These are phyloP conservation scores for Cephalopholis sonnerati DNA, from an alignment of 2,113 vertebrate species.

Conservation along the genomic window DNA sequence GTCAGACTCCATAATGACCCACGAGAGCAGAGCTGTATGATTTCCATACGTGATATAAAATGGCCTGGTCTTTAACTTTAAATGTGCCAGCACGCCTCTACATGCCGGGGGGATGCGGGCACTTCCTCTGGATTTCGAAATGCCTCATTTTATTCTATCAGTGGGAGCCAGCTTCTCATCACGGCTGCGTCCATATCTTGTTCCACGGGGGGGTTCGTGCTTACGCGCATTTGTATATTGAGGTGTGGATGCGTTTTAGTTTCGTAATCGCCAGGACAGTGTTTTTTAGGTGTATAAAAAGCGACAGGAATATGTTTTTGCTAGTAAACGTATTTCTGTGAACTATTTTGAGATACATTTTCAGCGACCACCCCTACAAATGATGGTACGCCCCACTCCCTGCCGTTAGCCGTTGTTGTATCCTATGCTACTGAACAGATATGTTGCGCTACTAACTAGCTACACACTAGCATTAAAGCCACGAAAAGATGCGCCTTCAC, in stretches of 20 bases:
- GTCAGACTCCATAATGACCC: conserved; percentile 67
- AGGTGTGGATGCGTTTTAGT: rapidly evolving
- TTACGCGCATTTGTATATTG: neutral
- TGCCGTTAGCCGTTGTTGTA: conserved; percentile 82
- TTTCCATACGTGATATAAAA: neutral
- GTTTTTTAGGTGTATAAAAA: rapidly evolving
- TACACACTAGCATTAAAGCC: conserved; percentile 44
- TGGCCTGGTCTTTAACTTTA: neutral
- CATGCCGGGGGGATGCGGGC: conserved; percentile 5
- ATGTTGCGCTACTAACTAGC: conserved; percentile 72
- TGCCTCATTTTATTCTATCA: conserved; percentile 69
- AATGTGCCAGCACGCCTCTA: neutral
- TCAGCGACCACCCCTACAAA: neutral
- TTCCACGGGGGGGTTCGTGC: neutral
- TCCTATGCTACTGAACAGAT: conserved; percentile 76
- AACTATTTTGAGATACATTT: neutral
- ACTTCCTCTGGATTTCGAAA: conserved; percentile 65
- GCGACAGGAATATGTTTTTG: rapidly evolving
- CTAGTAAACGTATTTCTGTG: rapidly evolving
- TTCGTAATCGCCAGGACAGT: rapidly evolving
- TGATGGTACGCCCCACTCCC: conserved; percentile 80
- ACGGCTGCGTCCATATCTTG: conserved; percentile 49
- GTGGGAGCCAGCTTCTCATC: conserved; percentile 66
- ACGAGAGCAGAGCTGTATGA: conserved; percentile 3
- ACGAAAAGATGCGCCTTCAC: conserved; percentile 76